Evolutionary conservation across 1,140 invertebrate genomes (phyloP).

Genomic region (Drosophila malerkotliana): DNA sequence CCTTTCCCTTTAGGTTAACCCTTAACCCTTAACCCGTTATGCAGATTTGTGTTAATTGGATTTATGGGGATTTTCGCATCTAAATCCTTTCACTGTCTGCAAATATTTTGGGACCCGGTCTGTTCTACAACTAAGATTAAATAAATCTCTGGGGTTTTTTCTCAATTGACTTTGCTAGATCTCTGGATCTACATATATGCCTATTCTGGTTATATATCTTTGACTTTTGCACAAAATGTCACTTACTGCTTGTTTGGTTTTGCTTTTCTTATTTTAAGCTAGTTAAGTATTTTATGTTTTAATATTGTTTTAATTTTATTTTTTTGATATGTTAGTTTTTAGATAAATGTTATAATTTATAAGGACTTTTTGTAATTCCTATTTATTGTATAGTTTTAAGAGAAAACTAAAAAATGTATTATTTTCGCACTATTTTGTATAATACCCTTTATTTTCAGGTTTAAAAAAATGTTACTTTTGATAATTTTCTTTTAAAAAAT

Average conservation of each 20-base stretch:
- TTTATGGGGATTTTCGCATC: constrained; percentile 74
- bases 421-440: too few species aligned
- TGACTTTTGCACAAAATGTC: constrained; percentile 19
- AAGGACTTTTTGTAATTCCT: too few species aligned
- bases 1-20: constrained; percentile 11
- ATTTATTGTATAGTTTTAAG: too few species aligned
- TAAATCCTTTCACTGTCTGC: constrained; percentile 82
- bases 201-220: constrained; percentile 11
- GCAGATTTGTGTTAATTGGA: constrained; percentile 83
- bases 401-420: too few species aligned
- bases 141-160: constrained; percentile 67
- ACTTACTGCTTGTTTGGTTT: constrained; percentile 8
- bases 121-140: constrained; percentile 64
- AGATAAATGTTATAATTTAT: too few species aligned
- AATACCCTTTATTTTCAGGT: too few species aligned
- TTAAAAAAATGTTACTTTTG: too few species aligned
- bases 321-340: too few species aligned
- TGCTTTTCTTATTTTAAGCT: not conserved
- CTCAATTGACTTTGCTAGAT: constrained; percentile 67
- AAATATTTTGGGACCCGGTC: constrained; percentile 77
- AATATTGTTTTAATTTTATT: too few species aligned
- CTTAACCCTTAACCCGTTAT: constrained; percentile 54
- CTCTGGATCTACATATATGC: not conserved
- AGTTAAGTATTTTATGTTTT: not conserved
- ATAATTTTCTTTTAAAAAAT: not conserved